Base-by-base conservation (phyloP, 2,113 vertebrate species). In the Epinephelus lanceolatus region DNA sequence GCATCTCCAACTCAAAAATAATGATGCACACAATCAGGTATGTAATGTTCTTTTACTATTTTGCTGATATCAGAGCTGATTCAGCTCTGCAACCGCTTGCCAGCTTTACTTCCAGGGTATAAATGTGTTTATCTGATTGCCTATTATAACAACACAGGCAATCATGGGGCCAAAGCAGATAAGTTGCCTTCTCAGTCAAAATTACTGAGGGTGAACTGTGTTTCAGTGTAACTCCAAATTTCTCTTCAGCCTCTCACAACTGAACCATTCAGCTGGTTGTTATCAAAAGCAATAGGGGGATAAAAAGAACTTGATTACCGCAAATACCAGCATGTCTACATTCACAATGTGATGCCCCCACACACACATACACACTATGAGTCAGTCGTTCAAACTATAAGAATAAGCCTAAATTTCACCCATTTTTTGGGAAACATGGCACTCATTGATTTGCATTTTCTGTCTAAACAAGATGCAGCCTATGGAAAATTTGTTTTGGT, bases 11-110 rank as follows among this genome's bases (percentile, higher is more conserved):
- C 52, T 18, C 80, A 77, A 76, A 85, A 67, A 85, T 83, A 86
- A 86, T 88, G 80, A 85, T 65, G 81, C 70, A 81, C 85, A 83
- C 85, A 75, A 81, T 90, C 81, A 86, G 85, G 76, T 85, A 65
- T 73, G 71, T 80, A 62, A 86, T 86, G 84, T 74, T 77, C 82
- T 89, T 72, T 61, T 68, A 83, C 67, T 62, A 42, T 78, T 81
- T 68, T 77, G 84, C 81, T 91, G 78, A 85, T 72, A 65, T 71
- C 47, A 71, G 67, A 66, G 80, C 65, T 83, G 77, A 85, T 68
- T 87, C 78, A 75, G 65, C n/a, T 0, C 40, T 61, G 52, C 33
- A n/a, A 59, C 60, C 30, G 56, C 71, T 59, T 61, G 45, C 62
- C 42, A 75, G 78, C 49, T 40, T 88, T 63, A 79, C 73, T 71